Evolutionary conservation across 2,797 vertebrate species (phyloP).

Genomic region (Margarornis squamiger): DNA sequence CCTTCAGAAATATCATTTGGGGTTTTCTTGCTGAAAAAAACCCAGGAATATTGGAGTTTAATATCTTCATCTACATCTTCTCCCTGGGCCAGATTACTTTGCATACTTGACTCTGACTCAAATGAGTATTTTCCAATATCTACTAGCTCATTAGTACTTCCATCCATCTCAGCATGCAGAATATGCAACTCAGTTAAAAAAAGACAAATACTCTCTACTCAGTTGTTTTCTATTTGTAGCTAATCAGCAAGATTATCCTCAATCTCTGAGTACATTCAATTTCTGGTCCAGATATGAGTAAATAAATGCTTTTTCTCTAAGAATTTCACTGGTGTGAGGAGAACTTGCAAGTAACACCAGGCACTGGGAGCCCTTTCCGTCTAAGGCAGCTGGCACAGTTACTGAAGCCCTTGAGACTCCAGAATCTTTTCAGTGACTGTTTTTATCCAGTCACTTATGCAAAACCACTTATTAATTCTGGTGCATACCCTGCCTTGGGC

Average conservation of each 20-base stretch:
- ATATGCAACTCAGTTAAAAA: neutral
- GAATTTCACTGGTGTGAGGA: neutral
- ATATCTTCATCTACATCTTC: neutral
- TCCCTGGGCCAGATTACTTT: neutral
- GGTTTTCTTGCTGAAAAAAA: fast-evolving
- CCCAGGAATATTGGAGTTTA: neutral
- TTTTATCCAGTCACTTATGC: neutral
- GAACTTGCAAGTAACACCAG: neutral
- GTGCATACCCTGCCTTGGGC: neutral
- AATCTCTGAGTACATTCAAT: neutral
- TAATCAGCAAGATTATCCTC: neutral
- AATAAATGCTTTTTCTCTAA: neutral
- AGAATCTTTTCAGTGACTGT: neutral
- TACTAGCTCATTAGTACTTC: neutral
- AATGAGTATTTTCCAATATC: neutral
- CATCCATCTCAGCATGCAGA: neutral
- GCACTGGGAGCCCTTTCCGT: neutral
- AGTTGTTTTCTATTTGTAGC: neutral
- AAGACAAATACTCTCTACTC: neutral
- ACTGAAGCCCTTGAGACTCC: neutral
- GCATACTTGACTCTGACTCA: neutral
- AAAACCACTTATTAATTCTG: conserved; percentile 19
- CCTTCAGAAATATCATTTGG: neutral
- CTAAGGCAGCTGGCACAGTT: neutral
- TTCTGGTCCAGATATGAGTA: neutral